phyloP scores from a whole-genome alignment of 2,888 invertebrate genomes.

The Chymomyza fuscimana region DNA sequence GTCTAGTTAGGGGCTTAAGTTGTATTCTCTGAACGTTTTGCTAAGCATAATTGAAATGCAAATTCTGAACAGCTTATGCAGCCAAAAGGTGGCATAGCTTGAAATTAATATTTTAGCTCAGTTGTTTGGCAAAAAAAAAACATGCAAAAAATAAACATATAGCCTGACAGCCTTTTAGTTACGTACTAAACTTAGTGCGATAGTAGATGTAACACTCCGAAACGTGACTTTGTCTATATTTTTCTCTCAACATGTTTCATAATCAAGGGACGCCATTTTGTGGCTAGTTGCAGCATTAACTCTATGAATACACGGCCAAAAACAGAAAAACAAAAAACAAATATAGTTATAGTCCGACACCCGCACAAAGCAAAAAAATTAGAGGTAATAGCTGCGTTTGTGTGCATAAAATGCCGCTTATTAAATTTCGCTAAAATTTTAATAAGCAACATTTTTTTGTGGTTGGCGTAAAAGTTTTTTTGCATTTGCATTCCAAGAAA shows the following conservation, averaged over 20 bases:
- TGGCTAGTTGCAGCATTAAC: constrained; percentile 37
- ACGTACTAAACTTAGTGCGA: not conserved
- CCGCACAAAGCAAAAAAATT: constrained; percentile 12
- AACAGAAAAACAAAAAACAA: constrained; percentile 14
- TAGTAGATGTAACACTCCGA: constrained; percentile 27
- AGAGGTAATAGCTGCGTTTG: constrained; percentile 34
- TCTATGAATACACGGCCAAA: constrained; percentile 43
- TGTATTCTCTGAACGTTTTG: constrained; percentile 33
- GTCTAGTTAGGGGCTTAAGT: not conserved
- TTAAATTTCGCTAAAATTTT: constrained; percentile 71
- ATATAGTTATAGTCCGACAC: not conserved
- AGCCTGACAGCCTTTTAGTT: not conserved
- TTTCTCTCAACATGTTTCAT: constrained; percentile 55
- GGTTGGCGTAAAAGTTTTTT: not conserved
- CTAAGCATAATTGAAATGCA: constrained; percentile 66
- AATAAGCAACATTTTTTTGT: constrained; percentile 57
- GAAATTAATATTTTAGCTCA: constrained; percentile 53
- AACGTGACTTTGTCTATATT: constrained; percentile 71
- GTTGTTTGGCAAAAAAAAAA: constrained; percentile 21
- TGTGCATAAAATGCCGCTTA: constrained; percentile 67
- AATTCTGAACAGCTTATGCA: constrained; percentile 50
- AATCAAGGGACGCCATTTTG: constrained; percentile 64
- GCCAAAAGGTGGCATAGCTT: constrained; percentile 37
- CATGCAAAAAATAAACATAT: constrained; percentile 8
- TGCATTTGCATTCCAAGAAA: constrained; percentile 46